Conservation (phyloP, 2,888 invertebrate genomes). For the Bibio marci region DNA sequence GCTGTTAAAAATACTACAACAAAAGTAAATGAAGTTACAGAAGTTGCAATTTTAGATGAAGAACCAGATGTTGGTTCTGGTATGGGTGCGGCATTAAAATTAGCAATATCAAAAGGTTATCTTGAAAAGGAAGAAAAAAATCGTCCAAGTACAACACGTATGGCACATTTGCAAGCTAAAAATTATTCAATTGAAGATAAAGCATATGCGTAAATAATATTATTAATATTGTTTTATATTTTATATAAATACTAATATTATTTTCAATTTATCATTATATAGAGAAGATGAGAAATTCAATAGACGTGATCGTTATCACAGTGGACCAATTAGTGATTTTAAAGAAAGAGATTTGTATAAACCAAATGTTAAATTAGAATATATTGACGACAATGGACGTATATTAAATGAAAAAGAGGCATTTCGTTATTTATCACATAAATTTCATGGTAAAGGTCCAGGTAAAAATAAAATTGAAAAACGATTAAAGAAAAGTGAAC, state of each 20-base stretch:
- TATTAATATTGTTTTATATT: background rate
- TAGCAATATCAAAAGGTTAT: constrained; percentile 90
- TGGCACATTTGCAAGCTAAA: constrained; percentile 59
- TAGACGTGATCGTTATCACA: constrained; percentile 49
- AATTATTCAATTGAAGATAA: constrained; percentile 70
- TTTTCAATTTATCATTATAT: constrained; percentile 9
- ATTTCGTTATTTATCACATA: constrained; percentile 88
- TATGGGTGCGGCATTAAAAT: constrained; percentile 73
- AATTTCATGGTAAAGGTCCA: constrained; percentile 98
- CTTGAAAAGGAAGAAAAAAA: constrained; percentile 66
- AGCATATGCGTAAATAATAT: constrained; percentile 38
- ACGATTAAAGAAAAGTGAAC: constrained; percentile 81
- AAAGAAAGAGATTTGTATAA: constrained; percentile 80
- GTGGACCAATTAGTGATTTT: constrained; percentile 80
- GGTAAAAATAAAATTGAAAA: constrained; percentile 98
- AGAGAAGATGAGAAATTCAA: constrained; percentile 67
- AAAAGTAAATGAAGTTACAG: constrained; percentile 25
- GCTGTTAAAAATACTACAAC: no score
- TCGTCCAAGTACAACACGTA: constrained; percentile 49
- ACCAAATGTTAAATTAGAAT: constrained; percentile 89
- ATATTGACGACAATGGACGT: constrained; percentile 92
- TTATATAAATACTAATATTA: background rate
- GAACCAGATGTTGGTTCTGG: constrained; percentile 88
- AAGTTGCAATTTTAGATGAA: constrained; percentile 50
- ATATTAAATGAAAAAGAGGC: constrained; percentile 90